Conservation (phyloP, 2,113 vertebrate species). For the Muntiacus reevesi region DNA sequence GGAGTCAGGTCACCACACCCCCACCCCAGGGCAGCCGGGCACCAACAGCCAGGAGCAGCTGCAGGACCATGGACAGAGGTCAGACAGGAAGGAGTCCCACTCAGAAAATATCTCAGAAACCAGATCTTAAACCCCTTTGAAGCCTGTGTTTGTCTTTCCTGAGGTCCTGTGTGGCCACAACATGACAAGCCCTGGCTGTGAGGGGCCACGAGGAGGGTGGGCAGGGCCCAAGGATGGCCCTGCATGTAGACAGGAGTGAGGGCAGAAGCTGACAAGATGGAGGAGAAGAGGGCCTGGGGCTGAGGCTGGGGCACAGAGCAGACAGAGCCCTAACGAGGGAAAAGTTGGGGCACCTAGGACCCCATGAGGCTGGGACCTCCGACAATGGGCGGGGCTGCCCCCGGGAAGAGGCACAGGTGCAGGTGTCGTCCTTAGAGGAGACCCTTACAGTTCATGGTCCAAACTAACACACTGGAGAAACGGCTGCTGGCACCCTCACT, state of each 20-base stretch:
- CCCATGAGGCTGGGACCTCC: background rate
- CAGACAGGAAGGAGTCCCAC: rapidly evolving
- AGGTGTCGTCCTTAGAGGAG: background rate
- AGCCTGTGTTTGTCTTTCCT: background rate
- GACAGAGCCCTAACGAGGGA: rapidly evolving
- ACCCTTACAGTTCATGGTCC: background rate
- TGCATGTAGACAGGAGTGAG: background rate
- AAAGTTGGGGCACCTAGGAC: rapidly evolving
- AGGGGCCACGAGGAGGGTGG: background rate
- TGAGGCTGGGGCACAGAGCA: rapidly evolving
- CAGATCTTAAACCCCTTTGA: background rate
- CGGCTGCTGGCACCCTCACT: background rate
- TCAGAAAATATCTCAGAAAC: background rate
- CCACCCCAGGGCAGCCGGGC: too few relatives aligned
- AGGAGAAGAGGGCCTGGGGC: background rate
- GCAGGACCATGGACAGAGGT: background rate
- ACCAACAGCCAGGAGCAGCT: background rate
- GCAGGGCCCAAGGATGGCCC: background rate
- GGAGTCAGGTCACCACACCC: rapidly evolving
- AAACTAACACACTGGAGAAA: background rate
- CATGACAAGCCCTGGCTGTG: rapidly evolving
- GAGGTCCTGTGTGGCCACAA: background rate
- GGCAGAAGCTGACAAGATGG: background rate
- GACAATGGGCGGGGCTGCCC: rapidly evolving
- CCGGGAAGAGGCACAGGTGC: background rate